phyloP scores from a whole-genome alignment of 1,140 invertebrate species.

The Phymorhynchus buccinoides region DNA sequence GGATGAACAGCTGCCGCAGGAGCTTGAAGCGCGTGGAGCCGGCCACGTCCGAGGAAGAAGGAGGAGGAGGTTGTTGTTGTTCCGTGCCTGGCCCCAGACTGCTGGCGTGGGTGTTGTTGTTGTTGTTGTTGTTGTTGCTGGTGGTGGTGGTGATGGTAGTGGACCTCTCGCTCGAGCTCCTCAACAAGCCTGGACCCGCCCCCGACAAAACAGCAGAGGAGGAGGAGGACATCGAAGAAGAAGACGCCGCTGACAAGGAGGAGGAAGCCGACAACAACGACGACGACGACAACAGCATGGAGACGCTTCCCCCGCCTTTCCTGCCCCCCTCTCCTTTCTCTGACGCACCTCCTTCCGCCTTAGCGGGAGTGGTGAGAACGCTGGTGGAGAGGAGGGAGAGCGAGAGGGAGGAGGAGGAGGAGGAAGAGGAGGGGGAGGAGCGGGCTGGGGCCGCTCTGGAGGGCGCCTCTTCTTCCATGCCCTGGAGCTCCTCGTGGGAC shows the following conservation, averaged over 20 bases:
- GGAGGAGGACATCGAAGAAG: not conserved
- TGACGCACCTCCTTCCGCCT: not conserved
- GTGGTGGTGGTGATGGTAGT: not conserved
- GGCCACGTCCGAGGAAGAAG: not conserved
- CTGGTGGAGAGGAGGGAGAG: not conserved
- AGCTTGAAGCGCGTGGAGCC: not conserved
- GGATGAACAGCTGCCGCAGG: constrained; percentile 29
- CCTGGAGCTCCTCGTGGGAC: constrained; percentile 53
- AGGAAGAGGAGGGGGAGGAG: not conserved
- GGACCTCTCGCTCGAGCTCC: not conserved
- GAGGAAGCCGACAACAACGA: not conserved
- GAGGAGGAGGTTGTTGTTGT: too few relatives aligned
- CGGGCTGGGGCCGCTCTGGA: not conserved
- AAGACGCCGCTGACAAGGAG: not conserved
- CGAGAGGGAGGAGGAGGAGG: not conserved
- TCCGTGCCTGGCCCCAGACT: too few relatives aligned
- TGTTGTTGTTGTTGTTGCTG: too few relatives aligned
- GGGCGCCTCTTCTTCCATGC: constrained; percentile 27
- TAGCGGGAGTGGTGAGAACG: too few relatives aligned
- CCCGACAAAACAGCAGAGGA: too few relatives aligned
- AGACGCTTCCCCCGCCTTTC: not conserved
- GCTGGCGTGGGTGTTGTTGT: too few relatives aligned
- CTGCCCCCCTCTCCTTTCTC: not conserved
- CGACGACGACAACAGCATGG: too few relatives aligned
- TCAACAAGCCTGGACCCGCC: not conserved